phyloP scores from a whole-genome alignment of 2,113 vertebrate species.

The Accipiter cooperii region DNA sequence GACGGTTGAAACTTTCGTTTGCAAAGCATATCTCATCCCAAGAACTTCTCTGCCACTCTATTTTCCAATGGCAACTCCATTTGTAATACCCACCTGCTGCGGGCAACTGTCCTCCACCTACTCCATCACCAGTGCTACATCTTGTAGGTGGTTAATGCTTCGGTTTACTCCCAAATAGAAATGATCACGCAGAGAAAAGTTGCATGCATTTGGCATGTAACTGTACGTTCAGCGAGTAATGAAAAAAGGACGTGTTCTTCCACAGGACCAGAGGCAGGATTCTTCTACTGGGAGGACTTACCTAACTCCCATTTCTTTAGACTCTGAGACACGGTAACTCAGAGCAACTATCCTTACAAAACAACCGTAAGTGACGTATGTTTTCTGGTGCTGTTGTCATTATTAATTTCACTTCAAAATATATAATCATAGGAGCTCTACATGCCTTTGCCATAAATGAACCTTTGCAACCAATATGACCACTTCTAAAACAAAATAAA shows the following conservation, averaged over 20 bases:
- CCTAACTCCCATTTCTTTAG: background rate
- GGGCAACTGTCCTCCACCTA: background rate
- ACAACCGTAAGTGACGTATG: background rate
- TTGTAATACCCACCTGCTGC: background rate
- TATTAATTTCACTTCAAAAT: background rate
- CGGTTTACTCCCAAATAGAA: background rate
- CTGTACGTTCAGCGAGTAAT: background rate
- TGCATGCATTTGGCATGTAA: background rate
- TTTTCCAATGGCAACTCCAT: background rate
- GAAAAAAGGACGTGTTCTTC: background rate
- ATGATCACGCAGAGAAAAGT: background rate
- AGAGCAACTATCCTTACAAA: background rate
- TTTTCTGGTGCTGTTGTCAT: background rate
- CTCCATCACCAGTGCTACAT: background rate
- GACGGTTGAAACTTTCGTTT: background rate
- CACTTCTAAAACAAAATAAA: background rate
- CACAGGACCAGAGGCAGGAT: background rate
- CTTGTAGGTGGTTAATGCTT: background rate
- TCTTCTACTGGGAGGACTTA: background rate
- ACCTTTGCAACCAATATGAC: background rate
- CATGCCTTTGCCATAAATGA: background rate
- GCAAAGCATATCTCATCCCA: background rate
- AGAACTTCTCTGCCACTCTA: background rate
- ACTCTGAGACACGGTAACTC: background rate
- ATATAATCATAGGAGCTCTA: background rate